Conservation (phyloP, 2,888 invertebrate species). For the Latrodectus elegans region DNA sequence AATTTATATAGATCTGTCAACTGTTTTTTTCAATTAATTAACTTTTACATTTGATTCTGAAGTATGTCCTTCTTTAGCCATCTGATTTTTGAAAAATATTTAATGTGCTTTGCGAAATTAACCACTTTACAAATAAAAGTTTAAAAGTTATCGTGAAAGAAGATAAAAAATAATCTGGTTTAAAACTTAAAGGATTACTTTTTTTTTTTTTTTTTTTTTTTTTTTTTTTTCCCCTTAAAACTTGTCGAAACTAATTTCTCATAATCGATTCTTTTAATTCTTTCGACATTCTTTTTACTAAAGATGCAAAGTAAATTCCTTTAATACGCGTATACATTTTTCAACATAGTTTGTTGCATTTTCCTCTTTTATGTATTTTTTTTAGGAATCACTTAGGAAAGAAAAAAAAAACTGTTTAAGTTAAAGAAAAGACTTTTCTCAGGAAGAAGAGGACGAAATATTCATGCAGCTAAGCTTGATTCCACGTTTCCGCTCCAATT, state of each 20-base stretch:
- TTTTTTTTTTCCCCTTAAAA: too few species aligned
- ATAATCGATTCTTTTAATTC: not conserved
- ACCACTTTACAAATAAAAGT: too few species aligned
- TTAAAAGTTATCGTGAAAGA: too few species aligned
- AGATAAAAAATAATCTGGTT: too few species aligned
- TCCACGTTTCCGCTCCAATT: slow-evolving; percentile 66
- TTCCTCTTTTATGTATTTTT: not conserved
- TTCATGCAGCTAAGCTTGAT: slow-evolving; percentile 52
- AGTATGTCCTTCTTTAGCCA: too few species aligned
- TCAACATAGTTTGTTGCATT: slow-evolving; percentile 55
- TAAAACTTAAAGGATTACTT: not conserved
- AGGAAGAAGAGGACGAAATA: slow-evolving; percentile 14
- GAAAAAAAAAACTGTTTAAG: slow-evolving; percentile 31
- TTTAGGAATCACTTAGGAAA: slow-evolving; percentile 20
- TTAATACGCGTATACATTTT: slow-evolving; percentile 37
- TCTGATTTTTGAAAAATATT: too few species aligned
- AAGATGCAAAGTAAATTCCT: slow-evolving; percentile 50
- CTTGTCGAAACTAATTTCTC: slow-evolving; percentile 8
- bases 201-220: too few species aligned
- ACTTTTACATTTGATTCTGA: too few species aligned
- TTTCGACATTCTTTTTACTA: not conserved
- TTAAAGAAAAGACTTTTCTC: not conserved
- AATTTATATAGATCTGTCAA: too few species aligned
- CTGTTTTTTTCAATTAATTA: too few species aligned
- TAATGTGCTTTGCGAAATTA: too few species aligned